Evolutionary conservation across 1,140 invertebrate genomes (phyloP).

Genomic region (Eurosta solidaginis): DNA sequence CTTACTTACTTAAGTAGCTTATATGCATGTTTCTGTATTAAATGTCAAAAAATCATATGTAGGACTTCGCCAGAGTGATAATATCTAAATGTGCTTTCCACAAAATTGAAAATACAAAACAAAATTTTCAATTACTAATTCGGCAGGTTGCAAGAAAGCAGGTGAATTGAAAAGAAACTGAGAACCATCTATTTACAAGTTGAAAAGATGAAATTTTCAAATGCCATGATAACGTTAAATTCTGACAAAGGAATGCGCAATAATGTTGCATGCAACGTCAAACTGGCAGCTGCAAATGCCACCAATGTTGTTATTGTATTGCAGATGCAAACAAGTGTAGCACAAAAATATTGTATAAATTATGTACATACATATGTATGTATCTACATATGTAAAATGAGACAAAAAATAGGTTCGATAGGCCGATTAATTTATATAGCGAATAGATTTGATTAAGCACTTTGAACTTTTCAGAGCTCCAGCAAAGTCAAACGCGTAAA

Average conservation of each 20-base stretch:
- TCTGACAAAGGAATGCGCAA: neutral
- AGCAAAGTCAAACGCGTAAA: neutral
- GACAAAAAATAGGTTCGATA: neutral
- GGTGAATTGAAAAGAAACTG: neutral
- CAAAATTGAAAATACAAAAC: neutral
- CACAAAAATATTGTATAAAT: too few species aligned
- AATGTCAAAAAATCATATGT: too few species aligned
- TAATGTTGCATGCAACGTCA: neutral
- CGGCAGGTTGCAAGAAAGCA: neutral
- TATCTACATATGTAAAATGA: neutral
- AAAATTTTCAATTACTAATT: neutral
- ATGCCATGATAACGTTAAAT: neutral
- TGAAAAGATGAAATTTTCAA: neutral
- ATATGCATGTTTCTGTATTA: too few species aligned
- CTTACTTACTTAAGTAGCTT: too few species aligned
- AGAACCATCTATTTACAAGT: neutral
- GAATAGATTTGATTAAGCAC: neutral
- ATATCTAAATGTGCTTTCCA: too few species aligned
- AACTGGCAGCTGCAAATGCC: neutral
- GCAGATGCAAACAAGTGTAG: slow-evolving; percentile 9
- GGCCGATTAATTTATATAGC: neutral
- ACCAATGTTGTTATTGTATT: neutral
- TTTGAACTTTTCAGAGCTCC: neutral
- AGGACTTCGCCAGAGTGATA: too few species aligned
- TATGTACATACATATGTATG: too few species aligned